phyloP scores from a whole-genome alignment of 1,140 invertebrate species.

The Habropoda laboriosa region DNA sequence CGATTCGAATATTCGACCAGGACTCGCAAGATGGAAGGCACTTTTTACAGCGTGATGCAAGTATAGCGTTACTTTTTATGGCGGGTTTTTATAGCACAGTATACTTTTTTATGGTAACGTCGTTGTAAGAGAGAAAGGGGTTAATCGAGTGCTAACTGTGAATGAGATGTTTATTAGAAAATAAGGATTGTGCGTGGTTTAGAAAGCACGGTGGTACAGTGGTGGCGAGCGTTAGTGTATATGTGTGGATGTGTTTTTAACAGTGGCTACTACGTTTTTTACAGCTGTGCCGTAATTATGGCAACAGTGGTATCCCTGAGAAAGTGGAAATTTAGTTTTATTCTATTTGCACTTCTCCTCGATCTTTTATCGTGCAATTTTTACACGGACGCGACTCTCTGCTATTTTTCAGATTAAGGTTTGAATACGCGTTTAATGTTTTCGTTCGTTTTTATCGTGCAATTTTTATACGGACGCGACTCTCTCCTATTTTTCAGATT shows the following conservation, averaged over 20 bases:
- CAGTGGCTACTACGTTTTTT: no score
- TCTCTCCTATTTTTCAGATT: no score
- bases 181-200: neutral
- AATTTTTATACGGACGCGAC: no score
- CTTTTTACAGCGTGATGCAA: neutral
- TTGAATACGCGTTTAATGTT: no score
- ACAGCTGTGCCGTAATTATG: no score
- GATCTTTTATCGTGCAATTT: no score
- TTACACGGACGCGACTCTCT: no score
- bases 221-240: neutral
- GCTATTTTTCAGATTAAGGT: no score
- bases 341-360: no score
- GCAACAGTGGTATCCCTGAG: no score
- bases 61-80: neutral
- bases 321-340: no score
- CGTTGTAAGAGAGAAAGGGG: neutral
- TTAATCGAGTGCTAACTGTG: neutral
- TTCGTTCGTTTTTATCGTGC: no score
- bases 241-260: neutral
- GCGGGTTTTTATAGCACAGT: neutral
- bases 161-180: neutral
- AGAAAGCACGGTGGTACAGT: neutral
- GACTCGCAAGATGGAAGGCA: neutral
- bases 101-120: neutral
- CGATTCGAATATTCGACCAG: neutral